phyloP scores from a whole-genome alignment of 1,140 invertebrate genomes.

The Drosophila sulfurigaster region DNA sequence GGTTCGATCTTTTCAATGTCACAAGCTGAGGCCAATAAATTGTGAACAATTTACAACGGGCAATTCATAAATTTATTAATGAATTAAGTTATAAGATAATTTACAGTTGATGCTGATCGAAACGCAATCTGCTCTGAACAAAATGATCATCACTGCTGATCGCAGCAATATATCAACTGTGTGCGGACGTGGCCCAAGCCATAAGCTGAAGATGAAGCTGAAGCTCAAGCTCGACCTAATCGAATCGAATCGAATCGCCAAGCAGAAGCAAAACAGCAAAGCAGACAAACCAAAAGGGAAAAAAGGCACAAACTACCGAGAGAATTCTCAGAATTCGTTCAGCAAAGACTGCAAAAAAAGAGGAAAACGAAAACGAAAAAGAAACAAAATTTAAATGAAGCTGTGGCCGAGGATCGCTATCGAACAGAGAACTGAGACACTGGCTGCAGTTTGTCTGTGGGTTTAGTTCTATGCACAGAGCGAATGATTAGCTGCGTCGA shows the following conservation, averaged over 20 bases:
- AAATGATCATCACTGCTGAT: conserved; percentile 51
- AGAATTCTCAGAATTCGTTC: conserved; percentile 66
- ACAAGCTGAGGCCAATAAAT: conserved; percentile 69
- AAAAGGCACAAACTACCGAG: conserved; percentile 37
- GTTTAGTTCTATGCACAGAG: conserved; percentile 44
- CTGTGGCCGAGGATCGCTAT: conserved; percentile 46
- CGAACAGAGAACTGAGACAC: neutral
- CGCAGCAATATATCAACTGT: conserved; percentile 63
- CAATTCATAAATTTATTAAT: conserved; percentile 84
- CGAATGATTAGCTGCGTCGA: conserved; percentile 59
- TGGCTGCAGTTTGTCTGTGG: conserved; percentile 50
- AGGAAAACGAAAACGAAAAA: no score
- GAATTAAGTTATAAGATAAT: conserved; percentile 85
- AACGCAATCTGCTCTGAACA: conserved; percentile 53
- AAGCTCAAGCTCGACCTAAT: conserved; percentile 57
- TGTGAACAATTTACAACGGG: conserved; percentile 78
- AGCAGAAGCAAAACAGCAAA: conserved; percentile 27
- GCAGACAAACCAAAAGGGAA: neutral
- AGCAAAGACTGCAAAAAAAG: conserved; percentile 37
- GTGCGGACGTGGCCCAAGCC: conserved; percentile 47
- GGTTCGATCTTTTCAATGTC: conserved; percentile 52
- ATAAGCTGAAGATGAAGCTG: no score
- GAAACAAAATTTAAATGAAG: conserved; percentile 75
- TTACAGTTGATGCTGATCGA: conserved; percentile 67
- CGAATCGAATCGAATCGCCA: conserved; percentile 57